Conservation (phyloP, 2,797 vertebrate species). For the Scleropages formosus region DNA sequence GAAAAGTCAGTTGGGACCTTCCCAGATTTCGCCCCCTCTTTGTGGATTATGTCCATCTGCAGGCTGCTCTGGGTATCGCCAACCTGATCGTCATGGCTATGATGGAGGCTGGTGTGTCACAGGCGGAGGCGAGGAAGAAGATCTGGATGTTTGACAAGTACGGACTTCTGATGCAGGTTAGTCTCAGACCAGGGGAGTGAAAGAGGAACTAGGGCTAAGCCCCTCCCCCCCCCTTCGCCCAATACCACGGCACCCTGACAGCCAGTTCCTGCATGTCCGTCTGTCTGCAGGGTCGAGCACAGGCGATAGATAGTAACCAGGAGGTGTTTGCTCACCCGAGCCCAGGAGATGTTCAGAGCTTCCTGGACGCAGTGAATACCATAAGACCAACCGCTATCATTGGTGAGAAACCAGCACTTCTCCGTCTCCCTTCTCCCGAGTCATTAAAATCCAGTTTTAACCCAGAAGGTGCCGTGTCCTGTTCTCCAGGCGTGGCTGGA, state of each 20-base stretch:
- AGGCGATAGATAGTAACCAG: conserved; percentile 79
- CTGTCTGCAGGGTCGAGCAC: conserved; percentile 67
- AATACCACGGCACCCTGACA: background rate
- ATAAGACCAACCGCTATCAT: conserved; percentile 89
- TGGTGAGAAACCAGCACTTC: conserved; percentile 62
- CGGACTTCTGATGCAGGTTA: conserved; percentile 85
- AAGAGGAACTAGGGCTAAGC: background rate
- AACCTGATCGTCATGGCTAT: conserved; percentile 95
- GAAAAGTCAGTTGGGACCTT: background rate
- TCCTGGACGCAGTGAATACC: conserved; percentile 87
- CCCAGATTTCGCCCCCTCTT: background rate
- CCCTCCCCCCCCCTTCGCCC: background rate
- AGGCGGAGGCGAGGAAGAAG: conserved; percentile 74
- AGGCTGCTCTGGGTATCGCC: conserved; percentile 95
- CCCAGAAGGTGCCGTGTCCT: background rate
- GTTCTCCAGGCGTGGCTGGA: conserved; percentile 83
- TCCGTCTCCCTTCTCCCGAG: conserved; percentile 6
- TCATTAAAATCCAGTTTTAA: background rate
- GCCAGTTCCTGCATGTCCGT: conserved; percentile 40
- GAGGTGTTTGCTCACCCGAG: conserved; percentile 79
- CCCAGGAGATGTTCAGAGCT: conserved; percentile 75
- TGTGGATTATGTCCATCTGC: conserved; percentile 8
- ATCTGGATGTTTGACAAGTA: conserved; percentile 96
- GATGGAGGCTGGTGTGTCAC: conserved; percentile 78
- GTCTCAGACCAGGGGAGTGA: conserved; percentile 25